Conservation (phyloP, 2,113 vertebrate genomes). For the Pomatorhinus ruficollis region DNA sequence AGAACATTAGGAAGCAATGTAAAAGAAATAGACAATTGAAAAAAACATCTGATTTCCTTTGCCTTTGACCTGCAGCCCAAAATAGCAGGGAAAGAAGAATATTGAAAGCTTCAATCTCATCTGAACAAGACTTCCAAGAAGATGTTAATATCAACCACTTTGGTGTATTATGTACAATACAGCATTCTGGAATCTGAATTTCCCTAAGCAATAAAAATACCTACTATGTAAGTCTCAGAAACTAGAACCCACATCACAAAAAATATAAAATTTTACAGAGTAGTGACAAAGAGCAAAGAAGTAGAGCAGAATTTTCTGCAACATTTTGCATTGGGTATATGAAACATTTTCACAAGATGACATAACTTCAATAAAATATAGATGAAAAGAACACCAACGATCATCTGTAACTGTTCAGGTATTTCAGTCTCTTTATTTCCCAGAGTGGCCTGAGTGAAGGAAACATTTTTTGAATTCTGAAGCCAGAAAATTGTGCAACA, state of each 20-base stretch:
- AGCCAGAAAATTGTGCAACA: neutral
- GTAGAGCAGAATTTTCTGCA: neutral
- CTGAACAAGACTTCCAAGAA: neutral
- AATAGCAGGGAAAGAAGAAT: neutral
- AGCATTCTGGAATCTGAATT: neutral
- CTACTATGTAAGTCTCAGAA: neutral
- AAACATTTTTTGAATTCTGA: neutral
- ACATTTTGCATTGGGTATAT: neutral
- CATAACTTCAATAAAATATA: neutral
- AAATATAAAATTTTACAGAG: neutral
- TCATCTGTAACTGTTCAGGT: neutral
- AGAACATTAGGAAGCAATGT: neutral
- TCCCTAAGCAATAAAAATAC: neutral
- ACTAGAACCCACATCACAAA: neutral
- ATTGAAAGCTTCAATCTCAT: neutral
- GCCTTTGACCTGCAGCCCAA: neutral
- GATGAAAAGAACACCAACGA: neutral
- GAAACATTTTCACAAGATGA: neutral
- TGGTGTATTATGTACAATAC: neutral
- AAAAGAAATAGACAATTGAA: neutral
- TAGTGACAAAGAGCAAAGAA: neutral
- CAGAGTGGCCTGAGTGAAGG: neutral
- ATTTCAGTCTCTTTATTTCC: neutral
- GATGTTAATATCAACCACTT: neutral
- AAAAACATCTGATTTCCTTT: neutral